phyloP scores from a whole-genome alignment of 2,797 vertebrate species.

The Brachyalestes nurse region DNA sequence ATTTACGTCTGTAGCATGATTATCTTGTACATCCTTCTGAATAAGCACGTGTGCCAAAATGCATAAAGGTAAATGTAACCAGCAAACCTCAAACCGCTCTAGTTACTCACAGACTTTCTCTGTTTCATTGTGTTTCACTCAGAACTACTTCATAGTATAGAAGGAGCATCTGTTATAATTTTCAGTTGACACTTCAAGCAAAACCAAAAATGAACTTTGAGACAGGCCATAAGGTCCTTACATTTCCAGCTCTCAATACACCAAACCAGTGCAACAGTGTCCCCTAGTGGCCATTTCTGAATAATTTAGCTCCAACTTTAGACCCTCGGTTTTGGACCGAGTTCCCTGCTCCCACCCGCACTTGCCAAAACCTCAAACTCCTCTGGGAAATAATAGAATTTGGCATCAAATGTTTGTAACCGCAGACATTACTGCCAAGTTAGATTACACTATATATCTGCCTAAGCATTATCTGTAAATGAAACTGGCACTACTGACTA shows the following conservation, averaged over 20 bases:
- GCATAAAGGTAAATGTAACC: too few species aligned
- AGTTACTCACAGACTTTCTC: too few species aligned
- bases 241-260: background rate
- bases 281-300: conserved; percentile 19
- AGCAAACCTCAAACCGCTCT: too few species aligned
- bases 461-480: background rate
- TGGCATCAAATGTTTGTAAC: conserved; percentile 7
- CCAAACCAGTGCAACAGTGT: background rate
- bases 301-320: background rate
- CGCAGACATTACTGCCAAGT: background rate
- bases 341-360: background rate
- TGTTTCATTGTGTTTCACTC: too few species aligned
- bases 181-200: too few species aligned
- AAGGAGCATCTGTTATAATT: too few species aligned
- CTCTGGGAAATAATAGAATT: conserved; percentile 6
- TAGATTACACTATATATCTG: background rate
- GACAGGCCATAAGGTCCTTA: too few species aligned
- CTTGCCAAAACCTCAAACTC: conserved; percentile 12
- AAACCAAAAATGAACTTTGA: too few species aligned
- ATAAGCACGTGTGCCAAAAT: too few species aligned
- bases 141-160: too few species aligned
- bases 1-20: too few species aligned
- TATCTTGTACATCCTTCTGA: too few species aligned
- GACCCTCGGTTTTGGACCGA: background rate
- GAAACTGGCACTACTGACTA: conserved; percentile 1